Percentiles rank a stretch among this genome's conserved stretches.
These are phyloP conservation scores for Labroides dimidiatus DNA, from an alignment of 2,797 vertebrate genomes.

Conservation along the genomic window DNA sequence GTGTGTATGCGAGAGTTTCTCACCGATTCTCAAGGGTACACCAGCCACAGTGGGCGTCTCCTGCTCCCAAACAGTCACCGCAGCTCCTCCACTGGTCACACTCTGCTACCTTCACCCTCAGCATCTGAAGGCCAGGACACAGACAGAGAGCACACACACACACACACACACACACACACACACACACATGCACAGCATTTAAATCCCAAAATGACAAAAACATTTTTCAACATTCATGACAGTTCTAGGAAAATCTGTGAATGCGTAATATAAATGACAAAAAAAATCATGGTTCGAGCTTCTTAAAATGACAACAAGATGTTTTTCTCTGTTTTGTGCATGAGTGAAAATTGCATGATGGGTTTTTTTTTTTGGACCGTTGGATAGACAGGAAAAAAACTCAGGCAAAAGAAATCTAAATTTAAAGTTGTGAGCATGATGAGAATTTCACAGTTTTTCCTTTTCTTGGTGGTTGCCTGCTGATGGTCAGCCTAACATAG, in stretches of 20 bases:
- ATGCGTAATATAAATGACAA: too few relatives aligned
- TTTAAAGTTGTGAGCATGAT: too few relatives aligned
- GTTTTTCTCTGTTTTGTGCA: too few relatives aligned
- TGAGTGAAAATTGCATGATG: too few relatives aligned
- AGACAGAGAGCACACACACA: slow-evolving; percentile 10
- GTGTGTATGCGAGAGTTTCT: slow-evolving; percentile 30
- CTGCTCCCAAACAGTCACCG: slow-evolving; percentile 88
- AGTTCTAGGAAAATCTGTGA: neutral
- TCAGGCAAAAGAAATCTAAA: too few relatives aligned
- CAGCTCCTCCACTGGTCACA: slow-evolving; percentile 89
- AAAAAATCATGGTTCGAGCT: too few relatives aligned
- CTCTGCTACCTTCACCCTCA: slow-evolving; percentile 90
- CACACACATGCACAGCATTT: slow-evolving; percentile 3
- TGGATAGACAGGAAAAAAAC: too few relatives aligned
- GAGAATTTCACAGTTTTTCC: too few relatives aligned
- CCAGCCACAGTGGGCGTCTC: slow-evolving; percentile 96
- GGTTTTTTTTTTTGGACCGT: too few relatives aligned
- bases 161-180: neutral
- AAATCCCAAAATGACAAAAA: neutral
- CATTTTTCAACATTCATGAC: neutral
- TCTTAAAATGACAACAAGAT: too few relatives aligned
- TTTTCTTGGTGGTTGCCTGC: too few relatives aligned
- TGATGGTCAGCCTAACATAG: too few relatives aligned
- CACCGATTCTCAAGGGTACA: slow-evolving; percentile 95
- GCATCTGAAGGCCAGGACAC: slow-evolving; percentile 82